Evolutionary conservation across 2,797 vertebrate genomes (phyloP), one percentile per base, ranked within the genome.

Genomic region (Holocentrus rufus): DNA sequence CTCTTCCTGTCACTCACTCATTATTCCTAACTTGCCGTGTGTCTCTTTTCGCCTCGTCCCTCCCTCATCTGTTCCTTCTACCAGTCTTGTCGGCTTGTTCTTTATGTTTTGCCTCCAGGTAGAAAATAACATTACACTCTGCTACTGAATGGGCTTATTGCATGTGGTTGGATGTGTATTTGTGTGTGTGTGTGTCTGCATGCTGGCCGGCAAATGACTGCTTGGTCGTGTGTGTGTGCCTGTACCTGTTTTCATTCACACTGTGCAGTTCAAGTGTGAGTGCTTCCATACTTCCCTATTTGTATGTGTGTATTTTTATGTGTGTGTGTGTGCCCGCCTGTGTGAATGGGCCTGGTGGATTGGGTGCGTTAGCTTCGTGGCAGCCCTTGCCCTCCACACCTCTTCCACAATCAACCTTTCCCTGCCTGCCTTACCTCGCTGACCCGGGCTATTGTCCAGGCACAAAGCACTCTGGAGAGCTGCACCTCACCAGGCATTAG

Each of bases 371-470:
- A 55, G 75, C 72, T 72, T 81, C 47, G 49, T 66, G 74, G 71
- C 72, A 4, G 58, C 65, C 70, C 44, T 79, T 80, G 84, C 79
- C 81, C 78, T 82, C 53, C 65, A 20, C 72, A 62, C 66, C 69
- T 80, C 80, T 84, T 52, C 72, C 65, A 75, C 73, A 85, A 65
- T 90, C 80, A 79, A 56, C 69, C 79, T 76, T 65, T 55, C 58
- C 44, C 72, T 72, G 63, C 64, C 74, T 72, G 74, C 73, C 80
- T 76, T 72, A 27, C 77, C 17, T 27, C 82, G 25, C 80, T 87
- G 89, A 91, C 88, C 88, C 68, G 70, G 58, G 53, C 85, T 82
- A 89, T 91, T 91, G 88, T 91, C 84, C 65, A 31, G 52, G 57
- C 72, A 88, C 87, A 91, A 91, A 89, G 85, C 79, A 34, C 83